A percentile compares a stretch with the other conserved stretches of the same genome.
These are phyloP conservation scores for Sthenelais limicola DNA, from an alignment of 2,888 invertebrate genomes.

Conservation along the genomic window DNA sequence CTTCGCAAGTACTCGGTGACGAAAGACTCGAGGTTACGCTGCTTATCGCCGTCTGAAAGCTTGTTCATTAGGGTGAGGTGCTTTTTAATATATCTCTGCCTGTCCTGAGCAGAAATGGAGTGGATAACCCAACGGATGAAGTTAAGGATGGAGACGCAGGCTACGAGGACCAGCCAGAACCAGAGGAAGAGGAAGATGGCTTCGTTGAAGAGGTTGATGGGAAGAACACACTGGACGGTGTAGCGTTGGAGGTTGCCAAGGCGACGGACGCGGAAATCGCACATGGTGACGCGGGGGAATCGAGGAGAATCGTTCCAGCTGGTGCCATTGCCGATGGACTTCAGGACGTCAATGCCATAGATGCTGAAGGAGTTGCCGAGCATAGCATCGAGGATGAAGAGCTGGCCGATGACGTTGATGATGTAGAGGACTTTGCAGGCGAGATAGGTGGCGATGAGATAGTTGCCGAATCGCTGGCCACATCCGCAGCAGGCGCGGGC, in stretches of 20 bases:
- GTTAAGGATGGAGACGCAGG: constrained; percentile 70
- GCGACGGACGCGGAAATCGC: constrained; percentile 69
- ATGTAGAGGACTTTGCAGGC: constrained; percentile 72
- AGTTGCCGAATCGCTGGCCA: constrained; percentile 71
- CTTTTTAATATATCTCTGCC: constrained; percentile 52
- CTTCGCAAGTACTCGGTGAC: constrained; percentile 47
- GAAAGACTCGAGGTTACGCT: constrained; percentile 57
- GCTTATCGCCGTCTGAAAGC: constrained; percentile 42
- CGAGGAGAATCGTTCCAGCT: constrained; percentile 69
- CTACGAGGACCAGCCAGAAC: constrained; percentile 74
- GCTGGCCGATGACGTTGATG: constrained; percentile 72
- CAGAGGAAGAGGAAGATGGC: constrained; percentile 74
- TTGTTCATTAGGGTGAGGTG: constrained; percentile 52
- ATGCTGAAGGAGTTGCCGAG: constrained; percentile 71
- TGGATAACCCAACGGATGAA: constrained; percentile 72
- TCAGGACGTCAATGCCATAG: constrained; percentile 74
- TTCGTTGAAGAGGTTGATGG: constrained; percentile 62
- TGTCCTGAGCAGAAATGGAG: constrained; percentile 46
- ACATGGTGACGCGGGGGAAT: constrained; percentile 72
- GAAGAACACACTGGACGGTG: constrained; percentile 72
- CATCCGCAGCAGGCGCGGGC: constrained; percentile 16
- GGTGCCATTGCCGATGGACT: constrained; percentile 70
- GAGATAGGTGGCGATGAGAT: constrained; percentile 72
- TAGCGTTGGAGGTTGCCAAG: constrained; percentile 73
- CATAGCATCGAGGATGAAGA: constrained; percentile 73